Conservation (phyloP, 2,888 invertebrate species). For the Ophonus ardosiacus region DNA sequence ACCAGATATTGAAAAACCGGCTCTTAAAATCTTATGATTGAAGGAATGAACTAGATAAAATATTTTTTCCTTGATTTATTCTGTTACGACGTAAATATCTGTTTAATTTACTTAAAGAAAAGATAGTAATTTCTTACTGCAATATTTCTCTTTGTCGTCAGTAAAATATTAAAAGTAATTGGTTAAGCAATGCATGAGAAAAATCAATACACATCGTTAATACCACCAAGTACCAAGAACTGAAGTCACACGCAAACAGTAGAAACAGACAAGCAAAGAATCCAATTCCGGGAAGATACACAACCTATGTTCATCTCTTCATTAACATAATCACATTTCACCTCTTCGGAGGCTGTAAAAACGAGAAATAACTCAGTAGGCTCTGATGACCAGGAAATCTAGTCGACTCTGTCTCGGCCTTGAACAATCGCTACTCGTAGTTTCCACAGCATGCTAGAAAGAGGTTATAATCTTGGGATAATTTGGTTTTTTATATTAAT, state of each 20-base stretch:
- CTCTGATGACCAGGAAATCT: constrained; percentile 50
- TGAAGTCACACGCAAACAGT: constrained; percentile 24
- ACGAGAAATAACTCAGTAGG: constrained; percentile 16
- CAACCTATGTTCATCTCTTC: not conserved
- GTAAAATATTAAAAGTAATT: constrained; percentile 43
- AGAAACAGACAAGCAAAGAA: not conserved
- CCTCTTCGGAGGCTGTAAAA: not conserved
- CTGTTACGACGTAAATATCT: not conserved
- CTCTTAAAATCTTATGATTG: too few relatives aligned
- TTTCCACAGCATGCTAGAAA: constrained; percentile 10
- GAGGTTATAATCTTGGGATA: constrained; percentile 5
- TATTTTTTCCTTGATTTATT: not conserved
- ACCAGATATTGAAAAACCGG: too few relatives aligned
- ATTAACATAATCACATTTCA: constrained; percentile 17
- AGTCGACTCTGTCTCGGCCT: constrained; percentile 39
- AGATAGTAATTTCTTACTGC: not conserved
- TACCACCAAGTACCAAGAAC: constrained; percentile 37
- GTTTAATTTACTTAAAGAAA: not conserved
- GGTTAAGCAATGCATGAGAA: constrained; percentile 10
- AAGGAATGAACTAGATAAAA: too few relatives aligned
- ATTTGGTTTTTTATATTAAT: constrained; percentile 25
- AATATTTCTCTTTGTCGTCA: constrained; percentile 2
- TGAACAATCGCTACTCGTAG: constrained; percentile 38
- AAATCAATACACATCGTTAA: constrained; percentile 21
- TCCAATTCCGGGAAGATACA: constrained; percentile 9